Conservation (phyloP, 1,140 invertebrate species). For the Papilio aristodemus region DNA sequence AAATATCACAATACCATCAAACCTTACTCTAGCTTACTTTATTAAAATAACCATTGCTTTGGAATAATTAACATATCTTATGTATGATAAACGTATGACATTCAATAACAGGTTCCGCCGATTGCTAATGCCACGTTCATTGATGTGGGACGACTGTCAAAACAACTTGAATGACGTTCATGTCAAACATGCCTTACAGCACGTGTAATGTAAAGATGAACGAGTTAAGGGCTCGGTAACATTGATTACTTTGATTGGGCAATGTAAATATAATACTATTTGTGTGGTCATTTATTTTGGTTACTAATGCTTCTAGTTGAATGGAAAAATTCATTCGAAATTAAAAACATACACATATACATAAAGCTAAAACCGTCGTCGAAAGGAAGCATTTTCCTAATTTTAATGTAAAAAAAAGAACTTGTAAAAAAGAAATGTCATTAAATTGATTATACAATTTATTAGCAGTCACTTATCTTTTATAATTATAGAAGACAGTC, state of each 20-base stretch:
- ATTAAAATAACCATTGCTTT: background rate
- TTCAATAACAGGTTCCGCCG: conserved; percentile 45
- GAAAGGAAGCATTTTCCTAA: too few relatives aligned
- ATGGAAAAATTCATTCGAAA: too few relatives aligned
- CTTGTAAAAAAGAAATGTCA: too few relatives aligned
- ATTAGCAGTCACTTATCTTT: too few relatives aligned
- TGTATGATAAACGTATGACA: conserved; percentile 19
- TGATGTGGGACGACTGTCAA: conserved; percentile 47
- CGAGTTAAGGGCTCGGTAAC: conserved; percentile 28
- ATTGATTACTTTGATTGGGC: conserved; percentile 32
- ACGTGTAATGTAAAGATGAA: conserved; percentile 36
- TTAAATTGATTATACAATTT: too few relatives aligned
- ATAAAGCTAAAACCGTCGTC: too few relatives aligned
- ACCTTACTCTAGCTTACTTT: background rate
- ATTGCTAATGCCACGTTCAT: conserved; percentile 44
- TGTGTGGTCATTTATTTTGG: background rate
- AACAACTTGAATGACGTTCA: conserved; percentile 42
- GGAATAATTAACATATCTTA: conserved; percentile 2
- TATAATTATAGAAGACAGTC: too few relatives aligned
- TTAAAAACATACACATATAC: too few relatives aligned
- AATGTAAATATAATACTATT: background rate
- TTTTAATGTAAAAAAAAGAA: too few relatives aligned
- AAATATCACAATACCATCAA: background rate
- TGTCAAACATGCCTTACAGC: conserved; percentile 37
- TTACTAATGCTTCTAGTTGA: too few relatives aligned